phyloP scores from a whole-genome alignment of 1,140 invertebrate genomes.

The Conus ventricosus region DNA sequence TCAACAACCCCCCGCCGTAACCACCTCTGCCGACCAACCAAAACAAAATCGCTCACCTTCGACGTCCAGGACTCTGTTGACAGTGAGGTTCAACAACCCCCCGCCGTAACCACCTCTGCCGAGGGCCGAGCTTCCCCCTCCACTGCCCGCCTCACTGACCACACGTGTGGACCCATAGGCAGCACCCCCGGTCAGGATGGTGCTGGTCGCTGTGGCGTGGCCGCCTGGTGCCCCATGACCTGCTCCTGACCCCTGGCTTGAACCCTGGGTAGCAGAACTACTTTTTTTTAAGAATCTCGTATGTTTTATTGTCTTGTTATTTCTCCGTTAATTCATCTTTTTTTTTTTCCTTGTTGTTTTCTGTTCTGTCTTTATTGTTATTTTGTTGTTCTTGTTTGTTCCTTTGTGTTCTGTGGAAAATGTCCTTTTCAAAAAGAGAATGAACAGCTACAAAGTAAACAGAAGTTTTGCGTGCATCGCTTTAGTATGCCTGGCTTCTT shows the following conservation, averaged over 20 bases:
- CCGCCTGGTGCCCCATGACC: conserved; percentile 61
- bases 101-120: conserved; percentile 60
- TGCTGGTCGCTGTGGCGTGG: conserved; percentile 24
- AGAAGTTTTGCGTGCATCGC: too few relatives aligned
- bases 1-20: conserved; percentile 57
- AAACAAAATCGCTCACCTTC: conserved; percentile 41
- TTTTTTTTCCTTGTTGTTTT: too few relatives aligned
- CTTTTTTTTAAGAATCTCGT: too few relatives aligned
- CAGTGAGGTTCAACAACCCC: conserved; percentile 55
- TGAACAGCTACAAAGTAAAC: too few relatives aligned
- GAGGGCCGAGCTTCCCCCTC: conserved; percentile 54
- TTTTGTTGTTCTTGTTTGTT: too few relatives aligned
- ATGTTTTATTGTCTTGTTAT: too few relatives aligned
- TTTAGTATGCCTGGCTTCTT: too few relatives aligned
- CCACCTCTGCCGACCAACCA: conserved; percentile 52
- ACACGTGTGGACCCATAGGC: conserved; percentile 54
- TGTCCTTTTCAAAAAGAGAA: too few relatives aligned
- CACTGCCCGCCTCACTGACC: conserved; percentile 56
- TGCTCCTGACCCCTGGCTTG: conserved; percentile 52
- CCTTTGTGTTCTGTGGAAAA: too few relatives aligned
- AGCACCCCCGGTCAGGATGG: conserved; percentile 44
- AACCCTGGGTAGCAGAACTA: conserved; percentile 15
- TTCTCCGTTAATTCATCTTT: too few relatives aligned
- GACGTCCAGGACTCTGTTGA: conserved; percentile 36
- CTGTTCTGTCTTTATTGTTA: too few relatives aligned